phyloP scores from a whole-genome alignment of 2,113 vertebrate species.

The Eonycteris spelaea region DNA sequence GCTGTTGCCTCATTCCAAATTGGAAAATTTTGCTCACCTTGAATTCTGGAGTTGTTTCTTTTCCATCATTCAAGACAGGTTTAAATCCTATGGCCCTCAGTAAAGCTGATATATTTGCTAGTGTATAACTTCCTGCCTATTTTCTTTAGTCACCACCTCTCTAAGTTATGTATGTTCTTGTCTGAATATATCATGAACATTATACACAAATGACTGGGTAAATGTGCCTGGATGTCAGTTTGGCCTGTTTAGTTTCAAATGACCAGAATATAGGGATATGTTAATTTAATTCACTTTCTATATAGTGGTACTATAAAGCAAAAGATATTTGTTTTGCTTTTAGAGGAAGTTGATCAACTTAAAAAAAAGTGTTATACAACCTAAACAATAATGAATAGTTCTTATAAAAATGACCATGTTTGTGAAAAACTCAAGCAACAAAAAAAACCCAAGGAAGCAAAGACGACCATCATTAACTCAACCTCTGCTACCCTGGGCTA shows the following conservation, averaged over 20 bases:
- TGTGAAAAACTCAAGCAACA: background rate
- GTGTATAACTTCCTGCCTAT: background rate
- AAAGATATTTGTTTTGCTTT: background rate
- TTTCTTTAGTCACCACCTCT: background rate
- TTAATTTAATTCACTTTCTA: background rate
- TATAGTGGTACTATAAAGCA: background rate
- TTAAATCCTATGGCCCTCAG: background rate
- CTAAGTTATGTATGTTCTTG: background rate
- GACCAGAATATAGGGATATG: background rate
- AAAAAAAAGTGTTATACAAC: background rate
- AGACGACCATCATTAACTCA: background rate
- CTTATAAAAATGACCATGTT: background rate
- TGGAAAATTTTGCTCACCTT: background rate
- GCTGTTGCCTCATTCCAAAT: background rate
- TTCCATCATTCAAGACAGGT: background rate
- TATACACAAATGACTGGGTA: background rate
- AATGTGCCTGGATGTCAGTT: background rate
- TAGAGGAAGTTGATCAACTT: background rate
- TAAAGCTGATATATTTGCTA: background rate
- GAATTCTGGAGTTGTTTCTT: background rate
- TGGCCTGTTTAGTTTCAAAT: background rate
- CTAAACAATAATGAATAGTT: background rate
- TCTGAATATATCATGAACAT: background rate
- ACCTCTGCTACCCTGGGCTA: background rate
- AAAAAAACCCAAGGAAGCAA: background rate